Base-by-base conservation (phyloP, 2,113 vertebrate species). In the Hydrolagus affinis region DNA sequence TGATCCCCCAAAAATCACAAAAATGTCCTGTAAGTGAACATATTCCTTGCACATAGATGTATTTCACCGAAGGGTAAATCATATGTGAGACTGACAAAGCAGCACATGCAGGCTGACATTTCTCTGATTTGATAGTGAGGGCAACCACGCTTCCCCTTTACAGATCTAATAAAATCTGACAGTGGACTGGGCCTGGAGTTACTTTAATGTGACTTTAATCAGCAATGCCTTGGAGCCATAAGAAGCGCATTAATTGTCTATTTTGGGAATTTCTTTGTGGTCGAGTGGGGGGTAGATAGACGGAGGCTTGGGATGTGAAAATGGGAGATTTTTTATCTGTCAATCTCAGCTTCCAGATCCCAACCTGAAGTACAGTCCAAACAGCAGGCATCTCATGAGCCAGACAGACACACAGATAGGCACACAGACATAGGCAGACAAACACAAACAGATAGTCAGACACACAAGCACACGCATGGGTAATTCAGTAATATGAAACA, bases 111-210 rank as follows among this genome's bases (percentile, higher is more conserved):
- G 85, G 64, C 73, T 87, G 90, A 86, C 89, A 75, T 86, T 86
- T 88, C 88, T 4, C 85, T 12, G 89, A 88, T 88, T 59, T 56
- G 87, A 32, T 62, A 25, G 86, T 86, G 86, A 90, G 86, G 87
- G 8, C 87, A 77, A 87, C 85, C 25, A 66, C 85, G 0, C 88
- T 89, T 86, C 87, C 87, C 88, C 87, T 88, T 86, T 87, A 71
- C 89, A 62, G 87, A 86, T 32, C 87, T 92, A 91, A 94, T 89
- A 86, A 0, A 88, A 90, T 90, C 92, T 91, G 94, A 95, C 94
- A 94, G 86, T 85, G 87, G 88, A 89, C 89, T 85, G 88, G 91
- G 91, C 90, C 88, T 85, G 83, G n/a, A 89, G 90, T 91, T 91
- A 91, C 76, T 80, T 64, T 64, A 77, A 62, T 87, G 86, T 90